Base-by-base conservation (phyloP, 2,113 vertebrate genomes). In the Toxotes chatareus region DNA sequence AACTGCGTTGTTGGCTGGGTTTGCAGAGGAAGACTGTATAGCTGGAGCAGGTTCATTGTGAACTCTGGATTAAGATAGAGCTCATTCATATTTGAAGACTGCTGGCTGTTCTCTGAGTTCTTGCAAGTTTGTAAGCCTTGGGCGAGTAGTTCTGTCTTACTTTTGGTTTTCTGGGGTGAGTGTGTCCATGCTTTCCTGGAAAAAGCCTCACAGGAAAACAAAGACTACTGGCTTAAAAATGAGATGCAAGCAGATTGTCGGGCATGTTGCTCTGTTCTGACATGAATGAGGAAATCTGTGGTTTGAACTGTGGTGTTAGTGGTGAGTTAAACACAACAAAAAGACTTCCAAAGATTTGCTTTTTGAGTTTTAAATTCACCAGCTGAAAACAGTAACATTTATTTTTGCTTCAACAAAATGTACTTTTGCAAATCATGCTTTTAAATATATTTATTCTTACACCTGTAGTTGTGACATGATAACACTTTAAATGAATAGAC, bases 31-130 rank as follows among this genome's bases (percentile, higher is more conserved):
- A 55, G 61, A 44, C 77, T 64, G 55, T 12, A 38, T 12, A 59
- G 68, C 55, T 21, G 59, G 59, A 61, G 13, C 17, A 34, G 62
- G 21, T 40, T 79, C 59, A 79, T 66, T 38, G 47, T 64, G 59
- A 74, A 53, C 70, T 60, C 23, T 62, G 59, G 60, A 57, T 71
- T 63, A 59, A 86, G 73, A 78, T 19, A 38, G 31, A 62, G 47
- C 11, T 82, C 79, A 59, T 71, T 80, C 69, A 73, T 74, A 55
- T 68, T 77, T 70, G 31, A 86, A 7, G 38, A 66, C 57, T 31
- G 36, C 46, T 46, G n/a, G 60, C 44, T 61, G 3, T 53, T 53
- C 34, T 34, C 47, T 3, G 31, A 36, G 12, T 64, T 79, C 62
- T 19, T 47, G 16, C 8, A 13, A 68, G 47, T 72, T 56, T 61